Evolutionary conservation across 2,888 invertebrate genomes (phyloP).

Genomic region (Lycocerus yunnanus): DNA sequence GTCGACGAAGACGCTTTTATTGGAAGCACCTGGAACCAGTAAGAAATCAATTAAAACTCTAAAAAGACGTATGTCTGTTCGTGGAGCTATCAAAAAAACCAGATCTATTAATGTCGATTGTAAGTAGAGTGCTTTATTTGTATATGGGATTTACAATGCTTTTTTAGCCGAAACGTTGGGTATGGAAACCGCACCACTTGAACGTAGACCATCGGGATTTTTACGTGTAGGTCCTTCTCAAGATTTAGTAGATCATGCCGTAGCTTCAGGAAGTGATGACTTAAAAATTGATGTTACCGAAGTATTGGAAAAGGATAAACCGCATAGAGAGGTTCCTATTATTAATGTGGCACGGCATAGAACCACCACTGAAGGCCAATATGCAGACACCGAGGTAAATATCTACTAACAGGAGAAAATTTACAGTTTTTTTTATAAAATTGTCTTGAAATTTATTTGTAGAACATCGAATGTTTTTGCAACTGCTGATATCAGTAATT

Average conservation of each 20-base stretch:
- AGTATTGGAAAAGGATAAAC: not conserved
- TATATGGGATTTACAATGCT: not conserved
- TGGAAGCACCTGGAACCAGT: slow-evolving; percentile 61
- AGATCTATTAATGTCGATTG: slow-evolving; percentile 91
- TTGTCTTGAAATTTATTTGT: too few relatives aligned
- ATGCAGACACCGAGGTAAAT: slow-evolving; percentile 54
- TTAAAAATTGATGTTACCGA: not conserved
- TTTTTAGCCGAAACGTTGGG: slow-evolving; percentile 75
- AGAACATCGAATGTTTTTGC: too few relatives aligned
- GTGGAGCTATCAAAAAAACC: slow-evolving; percentile 92
- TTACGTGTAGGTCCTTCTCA: slow-evolving; percentile 50
- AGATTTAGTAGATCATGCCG: slow-evolving; percentile 51
- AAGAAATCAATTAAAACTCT: slow-evolving; percentile 62
- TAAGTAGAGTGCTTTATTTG: slow-evolving; percentile 58
- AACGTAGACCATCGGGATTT: slow-evolving; percentile 62
- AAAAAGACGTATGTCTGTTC: slow-evolving; percentile 81
- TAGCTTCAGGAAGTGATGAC: not conserved
- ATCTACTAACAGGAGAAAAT: not conserved
- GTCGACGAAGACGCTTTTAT: slow-evolving; percentile 70
- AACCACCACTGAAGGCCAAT: slow-evolving; percentile 56
- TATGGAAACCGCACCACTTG: slow-evolving; percentile 65
- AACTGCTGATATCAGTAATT: too few relatives aligned
- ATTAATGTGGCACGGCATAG: slow-evolving; percentile 52
- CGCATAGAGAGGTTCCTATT: slow-evolving; percentile 35
- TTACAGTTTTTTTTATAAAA: too few relatives aligned